Conservation (phyloP, 2,113 vertebrate genomes). For the Platichthys flesus region DNA sequence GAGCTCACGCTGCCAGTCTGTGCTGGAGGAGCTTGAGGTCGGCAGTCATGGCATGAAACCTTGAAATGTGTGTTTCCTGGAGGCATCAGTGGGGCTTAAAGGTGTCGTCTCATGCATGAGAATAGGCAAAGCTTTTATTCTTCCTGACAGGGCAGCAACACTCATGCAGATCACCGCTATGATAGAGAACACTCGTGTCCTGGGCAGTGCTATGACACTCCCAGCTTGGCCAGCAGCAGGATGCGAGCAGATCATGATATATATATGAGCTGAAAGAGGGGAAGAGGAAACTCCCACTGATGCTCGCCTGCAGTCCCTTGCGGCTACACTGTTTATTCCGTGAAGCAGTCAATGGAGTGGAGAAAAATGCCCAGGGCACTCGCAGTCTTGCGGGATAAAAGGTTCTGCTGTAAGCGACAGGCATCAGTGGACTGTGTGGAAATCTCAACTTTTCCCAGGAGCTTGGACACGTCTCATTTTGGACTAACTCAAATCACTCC, state of each 20-base stretch:
- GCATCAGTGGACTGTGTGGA: constrained; percentile 32
- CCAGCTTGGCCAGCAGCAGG: constrained; percentile 26
- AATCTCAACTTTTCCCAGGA: constrained; percentile 34
- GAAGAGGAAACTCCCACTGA: constrained; percentile 6
- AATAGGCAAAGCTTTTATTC: constrained; percentile 16
- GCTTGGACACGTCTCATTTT: constrained; percentile 25
- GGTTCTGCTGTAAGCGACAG: constrained; percentile 38
- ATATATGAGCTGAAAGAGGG: constrained; percentile 12
- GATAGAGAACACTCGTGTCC: not conserved
- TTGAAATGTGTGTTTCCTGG: constrained; percentile 22
- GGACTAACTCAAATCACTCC: constrained; percentile 33
- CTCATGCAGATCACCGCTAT: constrained; percentile 1
- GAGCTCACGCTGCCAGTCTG: not conserved
- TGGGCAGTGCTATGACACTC: constrained; percentile 1
- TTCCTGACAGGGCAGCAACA: not conserved
- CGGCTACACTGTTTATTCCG: constrained; percentile 25
- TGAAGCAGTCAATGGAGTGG: constrained; percentile 40
- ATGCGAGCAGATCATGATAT: constrained; percentile 11
- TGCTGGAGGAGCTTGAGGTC: not conserved
- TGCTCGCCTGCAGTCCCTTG: constrained; percentile 34
- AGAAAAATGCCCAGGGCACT: constrained; percentile 29
- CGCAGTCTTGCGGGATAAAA: constrained; percentile 32
- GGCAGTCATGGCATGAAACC: constrained; percentile 11
- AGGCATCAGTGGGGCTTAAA: constrained; percentile 21
- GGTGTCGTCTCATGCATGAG: constrained; percentile 1